Evolutionary conservation across 2,888 invertebrate genomes (phyloP), one percentile per base, ranked within the genome.

Genomic region (Trichopria drosophilae): DNA sequence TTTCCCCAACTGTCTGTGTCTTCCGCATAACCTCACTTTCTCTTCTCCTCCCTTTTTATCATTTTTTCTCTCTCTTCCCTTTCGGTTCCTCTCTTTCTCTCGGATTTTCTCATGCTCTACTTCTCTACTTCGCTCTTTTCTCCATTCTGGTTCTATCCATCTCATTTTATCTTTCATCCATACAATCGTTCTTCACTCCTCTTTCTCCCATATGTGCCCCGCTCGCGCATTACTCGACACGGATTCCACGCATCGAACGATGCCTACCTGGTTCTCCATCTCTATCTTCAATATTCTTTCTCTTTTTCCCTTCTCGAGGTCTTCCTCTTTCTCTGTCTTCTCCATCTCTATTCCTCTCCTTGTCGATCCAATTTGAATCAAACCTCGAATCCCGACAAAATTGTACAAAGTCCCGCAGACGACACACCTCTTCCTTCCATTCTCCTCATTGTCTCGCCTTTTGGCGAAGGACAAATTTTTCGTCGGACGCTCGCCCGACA

Each of bases 181-280:
- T 13, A 22, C 40, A 18, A 39, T 22, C 28, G 29, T 12, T 40
- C 9, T 28, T 31, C 47, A 24, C 19, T 34, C 24, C 18, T 24
- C 20, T 34, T 36, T 28, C 13, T 29, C 37, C 29, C 19, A n/a
- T n/a, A n/a, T n/a, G n/a, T n/a, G n/a, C 23, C 31, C 31, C 24
- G n/a, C 23, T 7, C 24, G 18, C 9, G 9, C 29, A 10, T 35
- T 22, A 29, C 28, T 29, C 19, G 13, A 12, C 40, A 26, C 41
- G 55, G 53, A 53, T 53, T 50, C 34, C 48, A 43, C 41, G 43
- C 56, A 52, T 59, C 59, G 51, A 54, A 58, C 51, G 56, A 61
- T 54, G 53, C 55, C 62, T 61, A 58, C 56, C 58, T 55, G 56
- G 52, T 55, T 55, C 15, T 24, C 22, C 18, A 16, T 29, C n/a